Evolutionary conservation across 2,113 vertebrate genomes (phyloP).

Genomic region (Phrynocephalus versicolor): DNA sequence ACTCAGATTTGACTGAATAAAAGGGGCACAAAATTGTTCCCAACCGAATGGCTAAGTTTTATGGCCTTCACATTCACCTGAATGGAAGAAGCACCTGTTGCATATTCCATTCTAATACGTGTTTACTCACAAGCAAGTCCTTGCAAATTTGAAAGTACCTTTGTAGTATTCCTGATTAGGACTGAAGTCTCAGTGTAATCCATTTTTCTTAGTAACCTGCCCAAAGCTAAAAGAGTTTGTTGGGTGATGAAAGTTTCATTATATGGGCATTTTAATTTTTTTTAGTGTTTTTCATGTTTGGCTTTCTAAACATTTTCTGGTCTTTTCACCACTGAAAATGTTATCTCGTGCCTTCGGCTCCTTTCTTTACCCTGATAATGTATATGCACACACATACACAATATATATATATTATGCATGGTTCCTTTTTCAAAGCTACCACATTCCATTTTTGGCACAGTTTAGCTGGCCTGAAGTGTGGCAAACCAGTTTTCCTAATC

Average conservation of each 20-base stretch:
- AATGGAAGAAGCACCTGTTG: too few relatives aligned
- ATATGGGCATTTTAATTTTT: neutral
- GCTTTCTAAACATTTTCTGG: neutral
- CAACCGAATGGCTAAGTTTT: conserved; percentile 3
- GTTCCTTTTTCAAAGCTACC: neutral
- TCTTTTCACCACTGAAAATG: neutral
- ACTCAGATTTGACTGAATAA: conserved; percentile 41
- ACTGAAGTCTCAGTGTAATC: neutral
- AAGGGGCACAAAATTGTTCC: neutral
- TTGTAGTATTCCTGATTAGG: neutral
- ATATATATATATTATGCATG: too few relatives aligned
- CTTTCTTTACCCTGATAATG: neutral
- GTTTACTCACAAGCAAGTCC: neutral
- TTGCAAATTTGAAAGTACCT: neutral
- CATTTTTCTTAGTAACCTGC: conserved; percentile 8
- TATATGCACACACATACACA: too few relatives aligned
- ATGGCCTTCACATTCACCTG: neutral
- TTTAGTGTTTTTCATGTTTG: neutral
- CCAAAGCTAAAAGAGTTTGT: neutral
- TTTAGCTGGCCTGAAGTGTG: neutral
- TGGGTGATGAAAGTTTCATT: neutral
- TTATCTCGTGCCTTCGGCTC: neutral
- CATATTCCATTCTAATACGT: neutral
- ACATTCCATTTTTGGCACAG: neutral
- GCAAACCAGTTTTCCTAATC: neutral